Conservation (phyloP, 2,113 vertebrate genomes). For the Microcebus ravelobensis region DNA sequence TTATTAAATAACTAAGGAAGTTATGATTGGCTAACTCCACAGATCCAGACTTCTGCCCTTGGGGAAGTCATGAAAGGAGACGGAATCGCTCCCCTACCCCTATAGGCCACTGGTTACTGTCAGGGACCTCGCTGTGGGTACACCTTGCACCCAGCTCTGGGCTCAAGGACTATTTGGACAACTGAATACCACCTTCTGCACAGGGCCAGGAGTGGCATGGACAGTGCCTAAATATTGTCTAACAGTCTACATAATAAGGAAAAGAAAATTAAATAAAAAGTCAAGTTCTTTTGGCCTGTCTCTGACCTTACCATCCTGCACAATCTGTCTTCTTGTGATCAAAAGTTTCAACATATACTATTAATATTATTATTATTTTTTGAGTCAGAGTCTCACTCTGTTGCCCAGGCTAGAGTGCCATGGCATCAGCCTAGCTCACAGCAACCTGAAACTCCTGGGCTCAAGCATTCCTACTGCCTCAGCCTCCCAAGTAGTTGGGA, state of each 20-base stretch:
- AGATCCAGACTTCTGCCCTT: background rate
- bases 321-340: background rate
- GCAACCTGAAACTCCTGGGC: too few relatives aligned
- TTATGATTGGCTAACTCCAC: background rate
- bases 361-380: too few relatives aligned
- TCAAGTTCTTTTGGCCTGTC: background rate
- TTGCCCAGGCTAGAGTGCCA: too few relatives aligned
- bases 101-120: background rate
- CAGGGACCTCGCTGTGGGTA: background rate
- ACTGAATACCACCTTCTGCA: background rate
- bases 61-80: background rate
- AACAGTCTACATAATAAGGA: background rate
- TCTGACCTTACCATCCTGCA: background rate
- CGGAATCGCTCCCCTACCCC: background rate
- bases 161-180: background rate
- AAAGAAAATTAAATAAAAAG: background rate
- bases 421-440: too few relatives aligned
- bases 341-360: background rate
- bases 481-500: too few relatives aligned
- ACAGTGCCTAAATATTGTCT: background rate
- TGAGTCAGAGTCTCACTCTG: too few relatives aligned
- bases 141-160: background rate
- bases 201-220: too few relatives aligned
- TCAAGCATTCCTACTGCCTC: too few relatives aligned
- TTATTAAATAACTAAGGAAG: slow-evolving; percentile 16